Percentiles rank a stretch among this genome's conserved stretches.
phyloP scores from a whole-genome alignment of 2,797 vertebrate genomes.

The Dicrostonyx torquatus region DNA sequence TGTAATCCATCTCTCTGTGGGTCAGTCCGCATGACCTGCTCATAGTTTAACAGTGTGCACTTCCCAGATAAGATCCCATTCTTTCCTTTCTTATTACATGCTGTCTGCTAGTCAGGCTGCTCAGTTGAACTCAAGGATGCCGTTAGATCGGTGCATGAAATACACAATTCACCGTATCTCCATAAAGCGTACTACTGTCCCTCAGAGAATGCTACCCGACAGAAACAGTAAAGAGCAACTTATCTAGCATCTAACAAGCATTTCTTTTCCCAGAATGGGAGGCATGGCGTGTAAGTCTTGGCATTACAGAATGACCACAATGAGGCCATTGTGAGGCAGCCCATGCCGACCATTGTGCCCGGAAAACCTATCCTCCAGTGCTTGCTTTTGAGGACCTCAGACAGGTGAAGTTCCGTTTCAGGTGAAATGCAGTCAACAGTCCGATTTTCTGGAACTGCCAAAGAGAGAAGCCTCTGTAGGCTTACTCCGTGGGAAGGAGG shows the following conservation, averaged over 20 bases:
- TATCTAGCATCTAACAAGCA: slow-evolving; percentile 76
- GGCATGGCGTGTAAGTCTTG: slow-evolving; percentile 27
- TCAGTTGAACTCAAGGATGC: slow-evolving; percentile 71
- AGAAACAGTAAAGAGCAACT: slow-evolving; percentile 66
- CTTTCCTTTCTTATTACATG: slow-evolving; percentile 32
- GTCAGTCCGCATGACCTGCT: slow-evolving; percentile 1
- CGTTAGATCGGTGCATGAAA: slow-evolving; percentile 73
- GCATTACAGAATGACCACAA: slow-evolving; percentile 67
- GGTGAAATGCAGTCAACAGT: slow-evolving; percentile 46
- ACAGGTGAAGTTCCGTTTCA: slow-evolving; percentile 61
- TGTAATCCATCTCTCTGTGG: not conserved
- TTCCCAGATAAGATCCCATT: slow-evolving; percentile 71
- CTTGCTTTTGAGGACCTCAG: slow-evolving; percentile 38
- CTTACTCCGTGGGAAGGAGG: not conserved
- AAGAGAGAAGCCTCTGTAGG: not conserved
- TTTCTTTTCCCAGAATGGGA: slow-evolving; percentile 64
- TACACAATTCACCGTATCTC: slow-evolving; percentile 64
- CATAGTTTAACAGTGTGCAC: slow-evolving; percentile 9
- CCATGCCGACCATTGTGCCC: not conserved
- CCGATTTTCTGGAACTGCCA: slow-evolving; percentile 33
- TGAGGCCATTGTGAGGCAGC: slow-evolving; percentile 69
- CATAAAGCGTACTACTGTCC: slow-evolving; percentile 68
- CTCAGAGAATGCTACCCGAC: slow-evolving; percentile 71
- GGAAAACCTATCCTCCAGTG: slow-evolving; percentile 57
- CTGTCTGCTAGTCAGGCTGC: slow-evolving; percentile 60